These are phyloP conservation scores for Magallana nippona DNA, from an alignment of 2,888 invertebrate species.

Conservation along the genomic window DNA sequence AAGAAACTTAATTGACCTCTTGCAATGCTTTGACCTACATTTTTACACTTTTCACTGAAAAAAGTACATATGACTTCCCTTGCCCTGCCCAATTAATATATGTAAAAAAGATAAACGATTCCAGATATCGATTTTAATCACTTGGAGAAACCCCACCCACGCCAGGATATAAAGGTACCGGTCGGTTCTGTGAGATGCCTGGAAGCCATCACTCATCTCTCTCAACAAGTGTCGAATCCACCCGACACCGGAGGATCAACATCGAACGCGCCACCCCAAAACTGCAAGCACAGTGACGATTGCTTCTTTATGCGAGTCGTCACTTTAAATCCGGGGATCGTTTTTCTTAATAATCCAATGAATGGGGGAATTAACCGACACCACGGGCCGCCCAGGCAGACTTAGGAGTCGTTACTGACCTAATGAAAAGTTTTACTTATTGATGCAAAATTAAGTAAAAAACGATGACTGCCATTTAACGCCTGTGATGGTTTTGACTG, in stretches of 20 bases:
- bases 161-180: not conserved
- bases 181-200: not conserved
- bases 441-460: not conserved
- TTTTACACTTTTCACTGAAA: not conserved
- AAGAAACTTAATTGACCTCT: no score
- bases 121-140: not conserved
- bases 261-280: not conserved
- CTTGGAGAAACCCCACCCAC: not conserved
- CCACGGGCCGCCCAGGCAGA: conserved; percentile 10
- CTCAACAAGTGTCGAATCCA: conserved; percentile 15
- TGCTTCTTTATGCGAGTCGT: not conserved
- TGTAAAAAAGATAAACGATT: not conserved
- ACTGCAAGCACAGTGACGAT: not conserved
- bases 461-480: not conserved
- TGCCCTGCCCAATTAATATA: not conserved
- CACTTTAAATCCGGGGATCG: conserved; percentile 20
- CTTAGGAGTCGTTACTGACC: not conserved
- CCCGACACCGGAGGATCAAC: conserved; percentile 9
- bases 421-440: conserved; percentile 3
- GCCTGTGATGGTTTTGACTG: not conserved
- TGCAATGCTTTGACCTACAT: no score
- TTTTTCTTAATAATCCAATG: conserved; percentile 15
- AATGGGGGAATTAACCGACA: not conserved
- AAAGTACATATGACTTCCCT: not conserved
- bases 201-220: conserved; percentile 13